These are phyloP conservation scores for Parascotia fuliginaria DNA, from an alignment of 2,888 invertebrate species.

Conservation along the genomic window DNA sequence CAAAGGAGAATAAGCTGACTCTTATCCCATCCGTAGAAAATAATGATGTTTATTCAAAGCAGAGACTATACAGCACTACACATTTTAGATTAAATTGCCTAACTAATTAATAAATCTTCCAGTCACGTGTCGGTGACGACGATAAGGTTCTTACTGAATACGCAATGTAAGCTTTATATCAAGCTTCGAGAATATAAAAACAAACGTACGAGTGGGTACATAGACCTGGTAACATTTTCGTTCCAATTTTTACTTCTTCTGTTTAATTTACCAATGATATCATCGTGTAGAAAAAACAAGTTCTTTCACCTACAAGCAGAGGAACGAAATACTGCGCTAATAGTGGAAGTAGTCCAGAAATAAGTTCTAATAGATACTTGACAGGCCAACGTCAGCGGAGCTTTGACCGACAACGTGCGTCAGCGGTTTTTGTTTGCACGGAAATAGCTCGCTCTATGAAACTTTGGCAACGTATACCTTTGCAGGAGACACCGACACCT, in stretches of 20 bases:
- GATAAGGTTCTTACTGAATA: slow-evolving; percentile 15
- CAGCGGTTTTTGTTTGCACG: slow-evolving; percentile 52
- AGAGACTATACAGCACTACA: background rate
- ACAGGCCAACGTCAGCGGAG: slow-evolving; percentile 53
- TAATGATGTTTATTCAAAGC: slow-evolving; percentile 2
- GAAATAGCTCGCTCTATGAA: slow-evolving; percentile 69
- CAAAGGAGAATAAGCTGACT: background rate
- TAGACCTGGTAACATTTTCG: background rate
- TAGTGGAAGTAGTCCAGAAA: slow-evolving; percentile 44
- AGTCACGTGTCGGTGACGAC: slow-evolving; percentile 5
- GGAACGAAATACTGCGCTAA: slow-evolving; percentile 31
- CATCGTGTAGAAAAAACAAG: slow-evolving; percentile 15
- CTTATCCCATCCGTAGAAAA: background rate
- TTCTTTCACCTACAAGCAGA: slow-evolving; percentile 41
- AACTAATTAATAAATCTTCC: slow-evolving; percentile 9
- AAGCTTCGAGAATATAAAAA: slow-evolving; percentile 6
- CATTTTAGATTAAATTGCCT: slow-evolving; percentile 12
- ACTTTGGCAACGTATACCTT: slow-evolving; percentile 71
- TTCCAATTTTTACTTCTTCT: slow-evolving; percentile 5
- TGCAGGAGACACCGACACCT: slow-evolving; percentile 66
- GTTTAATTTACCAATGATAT: slow-evolving; percentile 3
- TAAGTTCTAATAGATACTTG: slow-evolving; percentile 43
- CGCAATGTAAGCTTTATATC: slow-evolving; percentile 7
- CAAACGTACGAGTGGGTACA: slow-evolving; percentile 2
- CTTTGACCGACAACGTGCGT: slow-evolving; percentile 60